phyloP scores from a whole-genome alignment of 2,888 invertebrate species.

The Notodonta ziczac region DNA sequence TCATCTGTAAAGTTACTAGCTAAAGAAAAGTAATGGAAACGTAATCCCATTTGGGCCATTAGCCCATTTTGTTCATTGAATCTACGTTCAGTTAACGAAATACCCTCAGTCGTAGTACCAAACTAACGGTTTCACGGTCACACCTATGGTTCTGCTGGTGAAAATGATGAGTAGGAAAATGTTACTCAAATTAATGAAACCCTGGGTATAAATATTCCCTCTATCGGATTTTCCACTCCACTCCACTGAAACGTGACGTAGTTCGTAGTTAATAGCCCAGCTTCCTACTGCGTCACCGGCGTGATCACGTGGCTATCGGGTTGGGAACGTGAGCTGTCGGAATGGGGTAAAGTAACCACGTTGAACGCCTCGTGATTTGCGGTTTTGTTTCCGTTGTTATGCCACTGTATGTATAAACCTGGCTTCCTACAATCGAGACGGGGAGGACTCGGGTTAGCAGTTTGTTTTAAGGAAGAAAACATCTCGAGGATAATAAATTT shows the following conservation, averaged over 20 bases:
- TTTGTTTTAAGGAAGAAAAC: neutral
- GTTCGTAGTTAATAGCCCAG: slow-evolving; percentile 18
- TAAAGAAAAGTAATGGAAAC: no score
- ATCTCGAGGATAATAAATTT: no score
- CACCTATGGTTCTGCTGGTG: no score
- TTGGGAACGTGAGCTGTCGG: slow-evolving; percentile 54
- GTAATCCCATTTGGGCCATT: no score
- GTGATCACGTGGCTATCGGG: slow-evolving; percentile 45
- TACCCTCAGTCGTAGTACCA: no score
- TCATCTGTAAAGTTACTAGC: no score
- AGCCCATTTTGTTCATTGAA: no score
- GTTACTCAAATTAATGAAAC: neutral
- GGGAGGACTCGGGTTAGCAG: neutral
- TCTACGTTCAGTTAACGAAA: no score
- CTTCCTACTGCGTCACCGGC: slow-evolving; percentile 48
- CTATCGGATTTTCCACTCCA: neutral
- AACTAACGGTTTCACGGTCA: no score
- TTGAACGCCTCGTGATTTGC: slow-evolving; percentile 53
- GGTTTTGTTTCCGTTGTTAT: slow-evolving; percentile 32
- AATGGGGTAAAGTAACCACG: slow-evolving; percentile 53
- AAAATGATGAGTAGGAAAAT: no score
- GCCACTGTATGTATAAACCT: neutral
- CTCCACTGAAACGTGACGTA: slow-evolving; percentile 10
- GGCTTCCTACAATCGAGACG: neutral
- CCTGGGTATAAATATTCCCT: neutral